Evolutionary conservation across 2,113 vertebrate genomes (phyloP).

Genomic region (Pseudonaja textilis): DNA sequence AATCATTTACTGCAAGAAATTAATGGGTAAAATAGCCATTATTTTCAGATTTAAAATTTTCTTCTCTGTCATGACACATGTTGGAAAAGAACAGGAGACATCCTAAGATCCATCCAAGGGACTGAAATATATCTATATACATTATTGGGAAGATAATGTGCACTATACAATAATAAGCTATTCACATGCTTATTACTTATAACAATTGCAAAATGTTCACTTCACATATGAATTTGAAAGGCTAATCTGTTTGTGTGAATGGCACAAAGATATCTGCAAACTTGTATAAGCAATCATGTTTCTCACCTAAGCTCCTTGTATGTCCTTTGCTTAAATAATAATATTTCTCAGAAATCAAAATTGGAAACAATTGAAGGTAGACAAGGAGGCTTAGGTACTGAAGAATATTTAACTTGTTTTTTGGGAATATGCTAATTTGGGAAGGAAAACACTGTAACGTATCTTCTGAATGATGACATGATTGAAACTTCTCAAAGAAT

Average conservation of each 20-base stretch:
- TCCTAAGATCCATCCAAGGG: not conserved
- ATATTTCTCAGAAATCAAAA: not conserved
- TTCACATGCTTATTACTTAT: not conserved
- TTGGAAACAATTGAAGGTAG: not conserved
- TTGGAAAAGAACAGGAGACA: not conserved
- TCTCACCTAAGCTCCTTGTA: not conserved
- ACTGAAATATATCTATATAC: not conserved
- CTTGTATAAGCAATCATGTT: not conserved
- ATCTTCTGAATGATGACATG: not conserved
- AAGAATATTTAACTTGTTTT: not conserved
- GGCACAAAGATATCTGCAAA: not conserved
- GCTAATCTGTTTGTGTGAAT: not conserved
- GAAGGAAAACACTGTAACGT: not conserved
- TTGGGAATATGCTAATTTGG: not conserved
- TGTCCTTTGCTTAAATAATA: not conserved
- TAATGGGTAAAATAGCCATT: not conserved
- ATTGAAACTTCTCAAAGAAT: not conserved
- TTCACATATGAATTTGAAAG: not conserved
- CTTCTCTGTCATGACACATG: not conserved
- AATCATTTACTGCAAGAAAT: not conserved
- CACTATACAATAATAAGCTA: not conserved
- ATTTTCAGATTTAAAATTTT: not conserved
- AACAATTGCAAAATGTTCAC: not conserved
- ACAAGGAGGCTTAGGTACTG: not conserved
- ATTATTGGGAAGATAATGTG: not conserved